Evolutionary conservation across 2,888 invertebrate species (phyloP), one percentile per base, ranked within the genome.

Genomic region (Petrolisthes manimaculis): DNA sequence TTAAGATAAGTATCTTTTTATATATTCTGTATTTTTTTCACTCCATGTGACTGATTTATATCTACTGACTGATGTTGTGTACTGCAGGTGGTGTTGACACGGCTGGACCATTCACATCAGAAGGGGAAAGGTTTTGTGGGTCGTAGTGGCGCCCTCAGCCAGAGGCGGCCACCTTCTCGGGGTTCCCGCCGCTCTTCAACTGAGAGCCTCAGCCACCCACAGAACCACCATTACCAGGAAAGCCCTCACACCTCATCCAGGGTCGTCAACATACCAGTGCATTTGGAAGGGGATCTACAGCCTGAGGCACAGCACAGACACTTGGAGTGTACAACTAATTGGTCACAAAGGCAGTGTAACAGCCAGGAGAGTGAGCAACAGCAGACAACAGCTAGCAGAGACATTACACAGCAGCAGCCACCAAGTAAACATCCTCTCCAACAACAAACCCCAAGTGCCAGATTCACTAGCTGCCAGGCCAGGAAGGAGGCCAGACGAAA

Each of bases 141-240:
- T 5, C 90, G 90, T 6, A 90, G 90, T 61, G 90, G 90, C 14
- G 90, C 90, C 67, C 88, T 90, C 75, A 86, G 89, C 24, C 79
- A 88, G 24, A 81, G 88, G 2, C 90, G 88, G 18, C 90, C 90
- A 24, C 90, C 90, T 5, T 90, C 90, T 37, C 55, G 86, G 51
- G 69, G 83, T 3, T 85, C 85, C 0, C 53, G 84, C 4, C 37
- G 84, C 24, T 87, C 84, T 51, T 88, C 87, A 24, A 82, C 86
- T 14, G 88, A 82, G 6, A 88, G 88, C 82, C 85, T 88, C 24
- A 55, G 85, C 24, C 82, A 85, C 21, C 74, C 83, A 3, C 84
- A 82, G n/a, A 83, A 84, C 75, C 85, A 87, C 12, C 84, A 81
- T n/a, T 24, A 18, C 5, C 14, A 8, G n/a, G 81, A 89, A 74